Percentiles rank a stretch among this genome's conserved stretches.
phyloP scores from a whole-genome alignment of 2,888 invertebrate genomes.

The Loripinus fragilis region DNA sequence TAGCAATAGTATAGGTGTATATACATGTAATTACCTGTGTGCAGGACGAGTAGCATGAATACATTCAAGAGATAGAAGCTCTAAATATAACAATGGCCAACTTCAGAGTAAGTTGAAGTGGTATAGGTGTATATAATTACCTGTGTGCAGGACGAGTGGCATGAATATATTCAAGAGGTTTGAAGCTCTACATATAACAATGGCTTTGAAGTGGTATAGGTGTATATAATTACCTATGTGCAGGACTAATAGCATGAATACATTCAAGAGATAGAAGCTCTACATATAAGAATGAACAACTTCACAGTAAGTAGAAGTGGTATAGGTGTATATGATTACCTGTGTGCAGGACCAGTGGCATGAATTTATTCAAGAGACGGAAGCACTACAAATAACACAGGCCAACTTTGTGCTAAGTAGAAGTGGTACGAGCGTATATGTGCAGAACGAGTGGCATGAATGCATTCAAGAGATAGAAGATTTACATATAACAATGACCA shows the following conservation, averaged over 20 bases:
- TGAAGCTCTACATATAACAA: no score
- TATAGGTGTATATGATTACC: conserved; percentile 89
- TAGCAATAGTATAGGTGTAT: conserved; percentile 93
- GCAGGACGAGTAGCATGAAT: conserved; percentile 90
- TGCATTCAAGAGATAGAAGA: conserved; percentile 95
- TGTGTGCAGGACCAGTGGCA: conserved; percentile 88
- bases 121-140: no score
- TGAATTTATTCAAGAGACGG: conserved; percentile 94
- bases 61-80: conserved; percentile 94
- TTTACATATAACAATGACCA: conserved; percentile 85
- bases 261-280: no score
- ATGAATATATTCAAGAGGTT: no score
- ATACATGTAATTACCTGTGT: conserved; percentile 87
- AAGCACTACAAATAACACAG: conserved; percentile 88
- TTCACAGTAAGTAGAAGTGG: no score
- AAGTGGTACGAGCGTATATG: no score
- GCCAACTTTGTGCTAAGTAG: conserved; percentile 66
- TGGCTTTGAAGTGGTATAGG: no score
- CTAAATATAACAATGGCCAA: conserved; percentile 85
- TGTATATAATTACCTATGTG: no score
- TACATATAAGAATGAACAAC: no score
- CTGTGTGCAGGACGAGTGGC: no score
- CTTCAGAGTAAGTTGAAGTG: conserved; percentile 68
- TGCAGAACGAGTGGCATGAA: conserved; percentile 89
- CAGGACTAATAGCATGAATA: no score